A percentile compares a stretch with the other conserved stretches of the same genome.
These are phyloP conservation scores for Heliconius sara DNA, from an alignment of 2,888 invertebrate species.

Conservation along the genomic window DNA sequence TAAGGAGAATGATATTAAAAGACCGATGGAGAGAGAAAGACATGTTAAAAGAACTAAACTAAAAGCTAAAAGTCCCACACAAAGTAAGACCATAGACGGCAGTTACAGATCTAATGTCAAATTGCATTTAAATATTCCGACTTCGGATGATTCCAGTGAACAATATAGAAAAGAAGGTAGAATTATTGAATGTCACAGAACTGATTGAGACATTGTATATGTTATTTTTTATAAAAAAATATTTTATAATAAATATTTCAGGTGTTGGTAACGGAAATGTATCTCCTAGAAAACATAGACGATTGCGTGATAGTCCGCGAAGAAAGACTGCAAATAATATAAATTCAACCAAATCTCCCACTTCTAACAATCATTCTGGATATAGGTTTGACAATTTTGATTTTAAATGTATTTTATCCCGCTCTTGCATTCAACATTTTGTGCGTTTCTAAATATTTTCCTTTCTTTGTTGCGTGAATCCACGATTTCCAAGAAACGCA, in stretches of 20 bases:
- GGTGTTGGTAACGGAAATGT: slow-evolving; percentile 76
- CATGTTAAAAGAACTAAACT: slow-evolving; percentile 78
- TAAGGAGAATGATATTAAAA: slow-evolving; percentile 69
- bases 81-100: slow-evolving; percentile 68
- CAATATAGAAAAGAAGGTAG: slow-evolving; percentile 79
- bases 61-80: slow-evolving; percentile 80
- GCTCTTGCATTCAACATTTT: too few relatives aligned
- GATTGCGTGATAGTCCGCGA: slow-evolving; percentile 86
- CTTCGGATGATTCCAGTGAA: slow-evolving; percentile 86
- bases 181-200: not conserved
- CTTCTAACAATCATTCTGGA: slow-evolving; percentile 70
- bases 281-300: slow-evolving; percentile 85
- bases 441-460: too few relatives aligned
- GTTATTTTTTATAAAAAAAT: not conserved
- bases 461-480: too few relatives aligned
- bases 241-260: slow-evolving; percentile 43
- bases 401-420: too few relatives aligned
- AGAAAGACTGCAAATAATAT: slow-evolving; percentile 85
- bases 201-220: not conserved
- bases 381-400: slow-evolving; percentile 63
- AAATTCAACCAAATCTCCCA: slow-evolving; percentile 83
- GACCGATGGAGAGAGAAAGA: slow-evolving; percentile 76
- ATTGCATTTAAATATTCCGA: slow-evolving; percentile 82
- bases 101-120: slow-evolving; percentile 79
- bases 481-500: too few relatives aligned